Base-by-base conservation (phyloP, 1,140 invertebrate species). In the Cydia amplana region DNA sequence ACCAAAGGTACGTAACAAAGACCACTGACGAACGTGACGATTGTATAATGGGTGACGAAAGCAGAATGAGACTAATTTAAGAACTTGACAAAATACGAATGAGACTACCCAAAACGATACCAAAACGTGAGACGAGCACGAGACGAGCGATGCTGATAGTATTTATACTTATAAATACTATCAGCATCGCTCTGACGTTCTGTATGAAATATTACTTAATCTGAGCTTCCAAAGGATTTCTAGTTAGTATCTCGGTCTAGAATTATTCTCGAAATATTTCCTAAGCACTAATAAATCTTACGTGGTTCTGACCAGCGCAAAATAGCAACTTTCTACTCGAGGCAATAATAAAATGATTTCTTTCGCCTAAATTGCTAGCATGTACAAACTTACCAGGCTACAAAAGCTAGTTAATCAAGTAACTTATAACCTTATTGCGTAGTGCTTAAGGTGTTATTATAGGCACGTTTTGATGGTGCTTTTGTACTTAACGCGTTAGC, bases 321-420 rank as follows among this genome's bases (percentile, higher is more conserved):
- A 55, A 55, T 18, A 60, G 43, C 43, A 14, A 51, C 49, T 51
- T 51, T 51, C 49, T 51, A 51, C 49, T 18, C n/a, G 43, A 46
- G 9, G 55, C 20, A n/a, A 60, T 23, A 60, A 60, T 60, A 60
- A 60, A 60, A 60, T 60, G 55, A 60, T 60, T 60, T 60, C 51
- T 60, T 60, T 60, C 51, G n/a, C 20, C 55, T 60, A 23, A 60
- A 60, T 60, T 60, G 55, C 55, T 60, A 60, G 20, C 55, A 1
- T 60, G 55, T 23, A 60, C 9, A 20, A 60, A 51, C 6, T 18
- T n/a, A 60, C 16, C 49, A n/a, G 1, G 16, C 14, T n/a, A 4
- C 20, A 60, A 60, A 7, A 23, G 20, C n/a, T 0, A 23, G 10
- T 60, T 2, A 23, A 9, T 60, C 18, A 10, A 60, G 7, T 12